A percentile compares a stretch with the other conserved stretches of the same genome.
These are phyloP conservation scores for Xiphophorus birchmanni DNA, from an alignment of 2,797 vertebrate species.

Conservation along the genomic window DNA sequence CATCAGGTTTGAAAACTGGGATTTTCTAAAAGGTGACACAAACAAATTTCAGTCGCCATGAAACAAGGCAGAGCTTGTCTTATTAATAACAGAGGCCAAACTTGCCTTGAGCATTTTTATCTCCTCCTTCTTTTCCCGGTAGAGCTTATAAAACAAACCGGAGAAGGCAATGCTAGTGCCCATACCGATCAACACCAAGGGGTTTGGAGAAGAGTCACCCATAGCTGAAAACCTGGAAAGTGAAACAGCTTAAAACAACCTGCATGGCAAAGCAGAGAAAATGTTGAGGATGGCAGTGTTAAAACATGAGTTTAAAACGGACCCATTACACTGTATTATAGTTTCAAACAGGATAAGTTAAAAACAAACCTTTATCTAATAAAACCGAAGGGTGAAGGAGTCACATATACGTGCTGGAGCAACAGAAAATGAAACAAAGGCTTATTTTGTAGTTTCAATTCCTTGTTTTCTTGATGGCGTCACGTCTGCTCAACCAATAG, in stretches of 20 bases:
- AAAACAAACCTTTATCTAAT: slow-evolving; percentile 25
- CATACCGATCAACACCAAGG: slow-evolving; percentile 67
- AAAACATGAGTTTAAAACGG: fast-evolving
- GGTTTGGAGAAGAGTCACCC: slow-evolving; percentile 62
- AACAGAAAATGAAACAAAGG: slow-evolving; percentile 29
- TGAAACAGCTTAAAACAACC: background rate
- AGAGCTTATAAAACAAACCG: slow-evolving; percentile 74
- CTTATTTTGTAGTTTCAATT: slow-evolving; percentile 21
- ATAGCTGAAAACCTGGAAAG: slow-evolving; percentile 44
- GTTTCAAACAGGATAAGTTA: fast-evolving
- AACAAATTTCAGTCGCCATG: background rate
- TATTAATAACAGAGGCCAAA: background rate
- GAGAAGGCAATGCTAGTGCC: slow-evolving; percentile 77
- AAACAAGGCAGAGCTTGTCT: fast-evolving
- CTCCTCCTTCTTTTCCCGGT: slow-evolving; percentile 73
- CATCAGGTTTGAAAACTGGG: slow-evolving; percentile 75
- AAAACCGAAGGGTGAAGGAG: background rate
- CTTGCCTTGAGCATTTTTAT: slow-evolving; percentile 67
- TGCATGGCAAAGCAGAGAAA: background rate
- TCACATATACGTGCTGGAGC: background rate
- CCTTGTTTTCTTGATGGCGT: slow-evolving; percentile 34
- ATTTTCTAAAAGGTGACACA: slow-evolving; percentile 64
- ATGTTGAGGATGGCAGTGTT: fast-evolving
- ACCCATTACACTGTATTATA: background rate
- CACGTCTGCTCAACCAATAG: slow-evolving; percentile 52